Conservation (phyloP, 2,113 vertebrate species). For the Pachypanchax playfairii region DNA sequence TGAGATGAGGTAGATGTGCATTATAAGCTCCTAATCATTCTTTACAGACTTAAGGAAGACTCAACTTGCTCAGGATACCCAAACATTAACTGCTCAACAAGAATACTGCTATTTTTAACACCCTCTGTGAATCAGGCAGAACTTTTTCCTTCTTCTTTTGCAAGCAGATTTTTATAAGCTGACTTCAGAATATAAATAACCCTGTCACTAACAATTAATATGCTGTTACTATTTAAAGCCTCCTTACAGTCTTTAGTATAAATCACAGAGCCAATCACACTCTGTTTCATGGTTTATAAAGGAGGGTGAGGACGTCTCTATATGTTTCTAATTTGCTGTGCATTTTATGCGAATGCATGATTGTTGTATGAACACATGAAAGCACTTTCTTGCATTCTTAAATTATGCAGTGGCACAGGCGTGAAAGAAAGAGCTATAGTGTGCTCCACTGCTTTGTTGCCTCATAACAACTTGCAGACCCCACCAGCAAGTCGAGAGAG, state of each 20-base stretch:
- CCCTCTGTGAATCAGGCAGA: slow-evolving; percentile 11
- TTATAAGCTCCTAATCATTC: slow-evolving; percentile 18
- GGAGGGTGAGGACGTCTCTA: slow-evolving; percentile 5
- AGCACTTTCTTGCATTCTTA: slow-evolving; percentile 40
- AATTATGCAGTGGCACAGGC: slow-evolving; percentile 62
- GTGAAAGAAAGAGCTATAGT: slow-evolving; percentile 47
- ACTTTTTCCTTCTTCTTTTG: slow-evolving; percentile 7
- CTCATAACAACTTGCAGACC: slow-evolving; percentile 63
- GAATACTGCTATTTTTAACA: slow-evolving; percentile 35
- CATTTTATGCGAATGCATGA: background rate
- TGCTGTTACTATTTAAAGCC: slow-evolving; percentile 54
- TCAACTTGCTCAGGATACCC: slow-evolving; percentile 51
- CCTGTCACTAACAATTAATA: slow-evolving; percentile 44
- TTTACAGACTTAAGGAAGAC: slow-evolving; percentile 16
- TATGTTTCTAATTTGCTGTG: slow-evolving; percentile 19
- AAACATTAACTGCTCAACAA: slow-evolving; percentile 39
- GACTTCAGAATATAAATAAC: slow-evolving; percentile 45
- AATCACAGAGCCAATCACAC: slow-evolving; percentile 58
- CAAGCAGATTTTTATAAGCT: slow-evolving; percentile 10
- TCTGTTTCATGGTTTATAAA: slow-evolving; percentile 44
- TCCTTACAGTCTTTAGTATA: slow-evolving; percentile 35
- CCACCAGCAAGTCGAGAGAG: slow-evolving; percentile 46
- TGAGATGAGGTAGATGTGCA: slow-evolving; percentile 11
- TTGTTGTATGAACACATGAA: slow-evolving; percentile 37
- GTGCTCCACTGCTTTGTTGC: slow-evolving; percentile 38